These are phyloP conservation scores for Sinocyclocheilus rhinocerous DNA, from an alignment of 2,113 vertebrate species.

Conservation along the genomic window DNA sequence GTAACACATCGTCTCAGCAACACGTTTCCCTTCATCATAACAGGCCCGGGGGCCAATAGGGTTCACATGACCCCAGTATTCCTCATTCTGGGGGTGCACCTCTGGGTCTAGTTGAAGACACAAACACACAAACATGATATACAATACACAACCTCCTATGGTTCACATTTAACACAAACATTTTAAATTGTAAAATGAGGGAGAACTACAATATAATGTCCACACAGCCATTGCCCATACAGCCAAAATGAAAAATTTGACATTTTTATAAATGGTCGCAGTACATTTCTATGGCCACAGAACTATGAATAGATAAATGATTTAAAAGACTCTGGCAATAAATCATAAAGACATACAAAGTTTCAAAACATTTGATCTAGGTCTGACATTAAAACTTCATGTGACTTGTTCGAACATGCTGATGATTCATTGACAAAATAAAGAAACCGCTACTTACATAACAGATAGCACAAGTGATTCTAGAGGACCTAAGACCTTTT, in stretches of 20 bases:
- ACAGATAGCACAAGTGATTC: not conserved
- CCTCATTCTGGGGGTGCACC: slow-evolving; percentile 96
- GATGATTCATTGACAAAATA: not conserved
- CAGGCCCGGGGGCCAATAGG: slow-evolving; percentile 96
- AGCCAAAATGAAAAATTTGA: not conserved
- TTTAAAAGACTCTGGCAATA: not conserved
- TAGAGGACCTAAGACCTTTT: not conserved
- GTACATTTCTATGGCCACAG: not conserved
- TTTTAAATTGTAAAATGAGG: not conserved
- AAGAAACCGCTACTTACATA: not conserved
- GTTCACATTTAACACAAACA: not conserved
- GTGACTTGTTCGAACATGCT: no score
- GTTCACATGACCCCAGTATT: slow-evolving; percentile 98
- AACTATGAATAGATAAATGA: not conserved
- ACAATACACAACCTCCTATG: not conserved
- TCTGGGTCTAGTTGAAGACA: slow-evolving; percentile 85
- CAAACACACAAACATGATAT: slow-evolving; percentile 18
- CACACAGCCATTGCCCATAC: no score
- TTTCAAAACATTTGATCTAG: not conserved
- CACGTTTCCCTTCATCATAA: slow-evolving; percentile 97
- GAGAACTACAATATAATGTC: not conserved
- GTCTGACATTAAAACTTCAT: not conserved
- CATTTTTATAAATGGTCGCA: not conserved
- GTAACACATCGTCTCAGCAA: slow-evolving; percentile 99
- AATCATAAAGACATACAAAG: not conserved